phyloP scores from a whole-genome alignment of 2,113 vertebrate species.

The Hydropotes inermis region DNA sequence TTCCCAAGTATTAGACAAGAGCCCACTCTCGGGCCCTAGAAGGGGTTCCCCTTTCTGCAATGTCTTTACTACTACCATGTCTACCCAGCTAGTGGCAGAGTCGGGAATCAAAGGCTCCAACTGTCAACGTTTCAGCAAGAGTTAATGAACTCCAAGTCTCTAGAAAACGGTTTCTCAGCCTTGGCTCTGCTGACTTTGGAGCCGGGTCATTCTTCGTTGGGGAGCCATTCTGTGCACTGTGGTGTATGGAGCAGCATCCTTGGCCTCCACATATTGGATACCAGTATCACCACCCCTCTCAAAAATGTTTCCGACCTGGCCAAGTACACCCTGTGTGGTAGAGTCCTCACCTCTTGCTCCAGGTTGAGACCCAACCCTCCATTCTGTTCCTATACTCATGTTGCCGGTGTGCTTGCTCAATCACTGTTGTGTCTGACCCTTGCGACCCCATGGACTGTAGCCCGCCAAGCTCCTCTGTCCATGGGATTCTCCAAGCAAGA shows the following conservation, averaged over 20 bases:
- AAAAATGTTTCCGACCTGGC: background rate
- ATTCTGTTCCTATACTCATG: background rate
- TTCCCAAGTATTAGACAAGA: background rate
- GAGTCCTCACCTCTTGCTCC: no score
- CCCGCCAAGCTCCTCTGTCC: background rate
- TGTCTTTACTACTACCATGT: background rate
- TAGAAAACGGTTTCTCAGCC: background rate
- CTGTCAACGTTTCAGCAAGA: background rate
- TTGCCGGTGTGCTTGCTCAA: background rate
- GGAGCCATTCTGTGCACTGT: background rate
- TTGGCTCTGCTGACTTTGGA: background rate
- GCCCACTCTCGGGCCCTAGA: rapidly evolving
- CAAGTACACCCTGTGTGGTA: background rate
- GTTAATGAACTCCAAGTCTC: background rate
- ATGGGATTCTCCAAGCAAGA: background rate
- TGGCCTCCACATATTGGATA: no score
- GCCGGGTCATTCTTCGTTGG: no score
- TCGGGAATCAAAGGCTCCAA: background rate
- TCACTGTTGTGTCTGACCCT: background rate
- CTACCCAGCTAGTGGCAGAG: background rate
- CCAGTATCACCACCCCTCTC: no score
- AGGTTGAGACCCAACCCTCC: background rate
- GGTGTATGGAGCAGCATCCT: background rate
- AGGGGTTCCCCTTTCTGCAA: background rate
- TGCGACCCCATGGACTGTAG: rapidly evolving